Base-by-base conservation (phyloP, 2,797 vertebrate species). In the Craterocephalus amniculus region DNA sequence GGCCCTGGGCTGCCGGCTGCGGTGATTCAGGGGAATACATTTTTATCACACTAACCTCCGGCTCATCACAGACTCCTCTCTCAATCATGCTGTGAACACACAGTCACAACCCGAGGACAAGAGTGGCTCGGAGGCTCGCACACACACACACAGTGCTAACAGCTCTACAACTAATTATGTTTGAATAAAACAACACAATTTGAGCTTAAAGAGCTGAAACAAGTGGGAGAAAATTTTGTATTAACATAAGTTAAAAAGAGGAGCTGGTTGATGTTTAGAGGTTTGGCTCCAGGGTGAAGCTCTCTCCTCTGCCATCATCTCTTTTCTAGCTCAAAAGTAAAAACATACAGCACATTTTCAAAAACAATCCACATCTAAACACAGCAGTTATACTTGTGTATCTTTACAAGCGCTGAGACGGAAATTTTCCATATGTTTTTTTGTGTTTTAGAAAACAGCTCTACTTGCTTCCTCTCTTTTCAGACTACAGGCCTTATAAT, bases 141-240 rank as follows among this genome's bases (percentile, higher is more conserved):
- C 63, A 58, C 74, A 72, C 78, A 67, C 64, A 70, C 79, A 68
- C 70, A 58, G 14, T n/a, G 55, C 31, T 26, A 83, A 82, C 64
- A 77, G 78, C 77, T 76, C 83, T 63, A 81, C 78, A 82, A 74
- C 86, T 90, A 88, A 91, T 93, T 89, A 91, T 75, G 67, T 88
- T 83, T 84, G 84, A 91, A 90, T 93, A 90, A 90, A 91, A 88
- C 85, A 90, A 88, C 83, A 87, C 77, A 84, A 86, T 88, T 71
- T 70, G 22, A 69, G 64, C 79, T 87, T 80, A 87, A 89, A 91
- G 77, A 87, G 83, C 52, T 52, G 71, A 83, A 86, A 89, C 81
- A 74, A 70, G 45, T 45, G 63, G 72, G 83, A 71, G 76, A 78
- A 84, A 79, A 67, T 56, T 82, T 77, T 58, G 51, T 86, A 86